Evolutionary conservation across 2,888 invertebrate genomes (phyloP), one percentile per base, ranked within the genome.

Genomic region (Sesia bembeciformis): DNA sequence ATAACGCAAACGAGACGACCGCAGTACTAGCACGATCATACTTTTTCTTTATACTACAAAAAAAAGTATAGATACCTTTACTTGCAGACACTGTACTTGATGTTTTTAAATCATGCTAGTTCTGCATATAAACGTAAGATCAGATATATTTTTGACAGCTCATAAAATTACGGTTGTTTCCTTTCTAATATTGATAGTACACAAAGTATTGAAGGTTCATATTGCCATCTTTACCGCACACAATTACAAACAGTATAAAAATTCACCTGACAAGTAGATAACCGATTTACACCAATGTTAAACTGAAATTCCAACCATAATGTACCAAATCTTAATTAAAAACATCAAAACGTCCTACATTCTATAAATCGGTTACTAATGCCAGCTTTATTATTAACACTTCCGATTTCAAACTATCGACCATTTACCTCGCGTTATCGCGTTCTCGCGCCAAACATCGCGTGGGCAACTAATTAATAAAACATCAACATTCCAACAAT

Each of bases 401-500:
- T 23, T 23, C 23, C 23, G 23, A 23, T 23, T 23, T 23, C 23
- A 23, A 23, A 23, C 23, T 23, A 23, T 23, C 23, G 23, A 23
- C 23, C 23, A 23, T 23, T 23, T 23, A 23, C 23, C 23, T 23
- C 23, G 23, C 23, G 23, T 23, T 23, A 1, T 23, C 23, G 23
- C 23, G 23, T 23, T 23, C 23, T 23, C 23, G 23, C 23, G 23
- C 23, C 23, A 23, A 23, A 23, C 1, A 23, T 23, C 23, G 23
- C 23, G n/a, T 46, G 3, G 43, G 46, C 23, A 23, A 5, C 8
- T 46, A 46, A 46, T 46, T 8, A 46, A 8, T 46, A 72, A 79
- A 75, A 78, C 61, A 59, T 73, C 66, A 80, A 81, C 78, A 78
- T 76, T 73, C 78, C 81, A 80, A 81, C 81, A 79, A 77, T 76